phyloP scores from a whole-genome alignment of 1,140 invertebrate genomes.

The Octopus sinensis region DNA sequence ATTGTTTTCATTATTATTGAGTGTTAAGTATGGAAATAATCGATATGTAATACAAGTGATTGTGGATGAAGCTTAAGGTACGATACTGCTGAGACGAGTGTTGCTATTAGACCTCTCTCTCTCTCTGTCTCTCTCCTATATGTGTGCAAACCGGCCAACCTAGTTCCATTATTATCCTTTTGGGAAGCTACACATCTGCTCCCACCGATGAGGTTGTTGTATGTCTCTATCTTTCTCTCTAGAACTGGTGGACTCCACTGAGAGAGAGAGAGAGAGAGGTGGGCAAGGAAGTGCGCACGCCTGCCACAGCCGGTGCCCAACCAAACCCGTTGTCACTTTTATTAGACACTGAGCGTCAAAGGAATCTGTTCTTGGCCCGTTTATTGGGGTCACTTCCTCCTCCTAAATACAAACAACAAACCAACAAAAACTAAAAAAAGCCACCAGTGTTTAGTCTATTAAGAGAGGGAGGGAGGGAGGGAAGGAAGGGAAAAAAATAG shows the following conservation, averaged over 20 bases:
- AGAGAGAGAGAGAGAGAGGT: background rate
- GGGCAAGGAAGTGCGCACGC: background rate
- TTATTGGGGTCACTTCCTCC: constrained; percentile 10
- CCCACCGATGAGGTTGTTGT: background rate
- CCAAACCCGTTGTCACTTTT: background rate
- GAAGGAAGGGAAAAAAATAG: too few species aligned
- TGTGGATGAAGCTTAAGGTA: too few species aligned
- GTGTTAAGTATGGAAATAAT: too few species aligned
- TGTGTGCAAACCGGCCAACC: background rate
- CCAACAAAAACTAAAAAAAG: background rate
- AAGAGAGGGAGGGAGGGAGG: too few species aligned
- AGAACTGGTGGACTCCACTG: too few species aligned
- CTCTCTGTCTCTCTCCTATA: background rate
- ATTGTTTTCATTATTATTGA: too few species aligned
- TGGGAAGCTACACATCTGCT: background rate
- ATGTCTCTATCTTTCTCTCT: too few species aligned
- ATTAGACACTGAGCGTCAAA: constrained; percentile 1
- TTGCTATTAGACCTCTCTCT: background rate
- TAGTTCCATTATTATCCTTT: background rate
- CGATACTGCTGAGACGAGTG: too few species aligned
- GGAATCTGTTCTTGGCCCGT: background rate
- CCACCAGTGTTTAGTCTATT: background rate
- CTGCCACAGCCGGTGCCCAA: background rate
- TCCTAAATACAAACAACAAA: too few species aligned
- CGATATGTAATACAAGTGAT: too few species aligned